These are phyloP conservation scores for Adineta ricciae DNA, from an alignment of 2,888 invertebrate species.

Conservation along the genomic window DNA sequence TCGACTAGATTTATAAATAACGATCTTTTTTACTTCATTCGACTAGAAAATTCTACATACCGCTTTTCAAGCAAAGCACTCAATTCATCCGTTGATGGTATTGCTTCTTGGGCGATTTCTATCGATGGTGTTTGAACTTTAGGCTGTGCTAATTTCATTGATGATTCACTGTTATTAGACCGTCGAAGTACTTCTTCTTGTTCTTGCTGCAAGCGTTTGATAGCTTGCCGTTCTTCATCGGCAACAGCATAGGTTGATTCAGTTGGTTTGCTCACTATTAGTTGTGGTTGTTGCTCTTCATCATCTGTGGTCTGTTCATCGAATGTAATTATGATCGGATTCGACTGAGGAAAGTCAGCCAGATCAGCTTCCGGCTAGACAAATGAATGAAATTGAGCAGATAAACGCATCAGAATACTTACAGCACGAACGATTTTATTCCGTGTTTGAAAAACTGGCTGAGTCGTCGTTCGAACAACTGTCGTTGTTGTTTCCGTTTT, in stretches of 20 bases:
- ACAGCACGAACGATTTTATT: conserved; percentile 15
- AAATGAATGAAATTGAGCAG: neutral
- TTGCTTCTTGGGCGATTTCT: neutral
- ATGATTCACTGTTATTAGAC: neutral
- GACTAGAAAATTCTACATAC: neutral
- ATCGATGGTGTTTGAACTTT: neutral
- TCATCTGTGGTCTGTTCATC: neutral
- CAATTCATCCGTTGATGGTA: conserved; percentile 10
- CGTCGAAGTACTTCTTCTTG: neutral
- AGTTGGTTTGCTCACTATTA: neutral
- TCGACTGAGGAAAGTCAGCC: neutral
- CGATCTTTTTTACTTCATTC: neutral
- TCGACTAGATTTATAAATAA: neutral
- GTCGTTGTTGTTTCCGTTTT: neutral
- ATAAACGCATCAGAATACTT: neutral
- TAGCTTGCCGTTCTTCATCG: neutral
- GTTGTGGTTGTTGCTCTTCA: neutral
- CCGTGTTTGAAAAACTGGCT: neutral
- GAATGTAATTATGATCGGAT: neutral
- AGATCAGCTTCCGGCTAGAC: neutral
- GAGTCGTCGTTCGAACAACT: neutral
- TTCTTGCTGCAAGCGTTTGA: neutral
- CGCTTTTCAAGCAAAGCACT: neutral
- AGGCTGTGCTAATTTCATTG: neutral
- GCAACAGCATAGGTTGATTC: neutral